Base-by-base conservation (phyloP, 2,888 invertebrate genomes). In the Leucoma salicis region DNA sequence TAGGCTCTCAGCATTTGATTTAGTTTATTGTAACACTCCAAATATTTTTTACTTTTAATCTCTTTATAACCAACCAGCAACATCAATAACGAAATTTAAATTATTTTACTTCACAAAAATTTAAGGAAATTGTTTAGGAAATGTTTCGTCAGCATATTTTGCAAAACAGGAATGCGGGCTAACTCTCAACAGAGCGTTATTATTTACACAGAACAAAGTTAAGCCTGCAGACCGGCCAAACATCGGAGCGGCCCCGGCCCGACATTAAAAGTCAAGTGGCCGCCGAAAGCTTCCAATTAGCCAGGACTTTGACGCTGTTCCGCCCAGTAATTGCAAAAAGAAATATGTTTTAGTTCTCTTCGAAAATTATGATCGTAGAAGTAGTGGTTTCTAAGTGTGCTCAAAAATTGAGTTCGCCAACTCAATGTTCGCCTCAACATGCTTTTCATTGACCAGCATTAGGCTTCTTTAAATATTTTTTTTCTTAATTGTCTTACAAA, bases 231-330 rank as follows among this genome's bases (percentile, higher is more conserved):
- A 56, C 41, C 47, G 50, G 47, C 50, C 62, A 59, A 57, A 64
- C 57, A 63, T 52, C 56, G 61, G 7, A 12, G 13, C 2, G 29
- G 58, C 57, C 63, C 54, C 49, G 45, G 56, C 55, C 61, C 58
- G 63, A 73, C 78, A 77, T 84, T 78, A 82, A 79, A 82, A 83
- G 73, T 83, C 73, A 68, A 84, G 82, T 77, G 70, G 72, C 71
- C 70, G 59, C 67, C 78, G 75, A 86, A 86, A 84, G 81, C 82
- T 78, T 73, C 82, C 81, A 88, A 88, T 87, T 85, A 88, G 82
- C 82, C 59, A 62, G 74, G 80, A 83, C 80, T 85, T 83, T 78
- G 79, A 78, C 71, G 76, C 76, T 66, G 63, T 66, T 63, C 70
- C 63, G 63, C 57, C 66, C 70, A 74, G 80, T 78, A 83, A 84